Base-by-base conservation (phyloP, 2,888 invertebrate species). In the Lepidocyrtinus sp. region DNA sequence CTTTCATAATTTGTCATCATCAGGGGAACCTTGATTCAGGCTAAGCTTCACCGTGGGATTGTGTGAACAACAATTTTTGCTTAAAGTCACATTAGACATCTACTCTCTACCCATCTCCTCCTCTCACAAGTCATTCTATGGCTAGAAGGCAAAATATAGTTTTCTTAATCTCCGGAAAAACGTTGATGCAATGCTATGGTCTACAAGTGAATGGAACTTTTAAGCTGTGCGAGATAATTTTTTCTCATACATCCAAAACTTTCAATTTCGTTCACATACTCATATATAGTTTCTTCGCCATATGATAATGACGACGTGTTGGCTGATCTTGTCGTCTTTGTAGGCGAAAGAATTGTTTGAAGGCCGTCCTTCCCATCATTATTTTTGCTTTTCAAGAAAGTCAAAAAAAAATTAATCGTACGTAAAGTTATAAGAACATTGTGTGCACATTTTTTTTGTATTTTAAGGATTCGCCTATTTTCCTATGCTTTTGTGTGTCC, bases 311-410 rank as follows among this genome's bases (percentile, higher is more conserved):
- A 71, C 45, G 50, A 12, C 5, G 9, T 68, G n/a, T 22, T 73
- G 36, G 50, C 46, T 45, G 72, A 72, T 59, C n/a, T 75, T 63
- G 27, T 78, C 68, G 17, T 50, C 50, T 2, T 50, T 50, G 78
- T 78, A 78, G 78, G 78, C 78, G 78, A 78, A 67, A 77, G 59
- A 78, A 72, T 73, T 65, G 72, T 73, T 78, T 69, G 78, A 78
- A 78, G 78, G 78, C 78, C 73, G 73, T 73, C 78, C 78, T 78
- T 78, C 78, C 73, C 67, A 78, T 78, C 69, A 26, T 69, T 73
- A 78, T 78, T 67, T 77, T 77, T 61, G 45, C 63, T 78, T 78
- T 68, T 65, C 45, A 77, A 59, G 64, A 77, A 71, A 74, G 24
- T 19, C 1, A 22, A 36, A 67, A 59, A 65, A 45, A 65, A 19